Evolutionary conservation across 2,888 invertebrate species (phyloP).

Genomic region (Sarcophaga caerulescens): DNA sequence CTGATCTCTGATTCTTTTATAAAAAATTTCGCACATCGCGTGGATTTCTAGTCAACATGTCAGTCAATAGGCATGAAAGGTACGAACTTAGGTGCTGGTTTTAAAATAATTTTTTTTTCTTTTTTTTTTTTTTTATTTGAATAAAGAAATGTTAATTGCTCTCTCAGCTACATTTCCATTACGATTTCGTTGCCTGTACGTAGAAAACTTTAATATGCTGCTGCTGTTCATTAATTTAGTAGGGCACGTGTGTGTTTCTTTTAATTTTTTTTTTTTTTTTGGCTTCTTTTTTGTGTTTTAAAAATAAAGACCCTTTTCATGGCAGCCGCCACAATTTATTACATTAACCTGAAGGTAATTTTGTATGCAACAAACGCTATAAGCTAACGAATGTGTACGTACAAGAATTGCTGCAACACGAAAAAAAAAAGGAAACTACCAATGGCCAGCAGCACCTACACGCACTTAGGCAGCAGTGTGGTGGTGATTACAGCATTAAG

Average conservation of each 20-base stretch:
- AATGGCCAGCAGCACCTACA: neutral
- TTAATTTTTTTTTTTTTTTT: slow-evolving; percentile 23
- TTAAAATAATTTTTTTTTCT: too few relatives aligned
- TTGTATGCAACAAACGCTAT: slow-evolving; percentile 26
- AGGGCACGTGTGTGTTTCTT: slow-evolving; percentile 45
- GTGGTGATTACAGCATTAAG: neutral
- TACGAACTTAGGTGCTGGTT: too few relatives aligned
- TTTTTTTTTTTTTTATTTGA: too few relatives aligned
- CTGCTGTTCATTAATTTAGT: slow-evolving; percentile 35
- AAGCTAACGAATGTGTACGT: too few relatives aligned
- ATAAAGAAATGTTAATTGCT: too few relatives aligned
- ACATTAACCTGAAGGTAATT: slow-evolving; percentile 58
- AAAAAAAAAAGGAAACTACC: neutral
- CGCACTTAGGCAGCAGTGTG: neutral
- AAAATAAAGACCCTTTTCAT: slow-evolving; percentile 58
- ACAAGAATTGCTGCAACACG: neutral
- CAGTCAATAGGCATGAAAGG: too few relatives aligned
- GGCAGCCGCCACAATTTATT: slow-evolving; percentile 65
- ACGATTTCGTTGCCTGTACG: slow-evolving; percentile 3
- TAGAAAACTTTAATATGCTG: slow-evolving; percentile 16
- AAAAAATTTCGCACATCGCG: too few relatives aligned
- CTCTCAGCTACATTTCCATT: slow-evolving; percentile 3
- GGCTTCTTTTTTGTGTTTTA: neutral
- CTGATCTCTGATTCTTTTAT: too few relatives aligned
- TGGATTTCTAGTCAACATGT: too few relatives aligned